phyloP scores from a whole-genome alignment of 2,113 vertebrate genomes.

The Takifugu flavidus region DNA sequence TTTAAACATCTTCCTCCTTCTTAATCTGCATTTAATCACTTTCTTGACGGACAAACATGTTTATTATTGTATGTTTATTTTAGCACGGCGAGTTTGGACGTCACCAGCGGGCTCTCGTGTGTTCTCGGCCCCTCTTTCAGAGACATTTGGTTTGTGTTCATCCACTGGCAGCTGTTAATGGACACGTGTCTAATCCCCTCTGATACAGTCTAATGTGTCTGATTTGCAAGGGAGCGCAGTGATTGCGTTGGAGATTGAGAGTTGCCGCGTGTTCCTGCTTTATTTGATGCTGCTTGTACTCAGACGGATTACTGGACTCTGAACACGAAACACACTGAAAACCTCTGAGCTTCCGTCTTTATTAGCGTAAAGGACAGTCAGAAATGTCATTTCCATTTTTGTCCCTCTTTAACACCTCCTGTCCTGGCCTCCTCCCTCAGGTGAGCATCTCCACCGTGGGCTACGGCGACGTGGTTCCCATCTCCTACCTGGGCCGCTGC shows the following conservation, averaged over 20 bases:
- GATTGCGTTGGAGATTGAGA: conserved; percentile 37
- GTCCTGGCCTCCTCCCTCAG: conserved; percentile 56
- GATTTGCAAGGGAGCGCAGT: conserved; percentile 36
- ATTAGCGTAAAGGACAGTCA: background rate
- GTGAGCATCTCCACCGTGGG: conserved; percentile 92
- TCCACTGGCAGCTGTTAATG: conserved; percentile 54
- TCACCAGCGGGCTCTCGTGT: conserved; percentile 5
- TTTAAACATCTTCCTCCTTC: too few relatives aligned
- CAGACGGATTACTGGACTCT: background rate
- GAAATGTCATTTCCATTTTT: too few relatives aligned
- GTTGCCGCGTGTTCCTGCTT: conserved; percentile 20
- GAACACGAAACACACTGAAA: background rate
- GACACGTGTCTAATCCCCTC: conserved; percentile 55
- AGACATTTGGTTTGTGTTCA: conserved; percentile 34
- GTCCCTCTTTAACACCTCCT: too few relatives aligned
- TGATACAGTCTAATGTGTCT: conserved; percentile 47
- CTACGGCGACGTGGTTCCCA: conserved; percentile 85
- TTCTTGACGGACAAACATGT: background rate
- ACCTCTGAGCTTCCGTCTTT: background rate
- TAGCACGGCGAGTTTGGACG: background rate
- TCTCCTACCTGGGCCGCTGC: conserved; percentile 79
- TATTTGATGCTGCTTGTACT: conserved; percentile 15
- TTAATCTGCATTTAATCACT: too few relatives aligned
- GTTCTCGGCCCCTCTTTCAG: conserved; percentile 33
- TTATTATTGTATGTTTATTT: too few relatives aligned